Conservation (phyloP, 2,113 vertebrate genomes). For the Camelus bactrianus region DNA sequence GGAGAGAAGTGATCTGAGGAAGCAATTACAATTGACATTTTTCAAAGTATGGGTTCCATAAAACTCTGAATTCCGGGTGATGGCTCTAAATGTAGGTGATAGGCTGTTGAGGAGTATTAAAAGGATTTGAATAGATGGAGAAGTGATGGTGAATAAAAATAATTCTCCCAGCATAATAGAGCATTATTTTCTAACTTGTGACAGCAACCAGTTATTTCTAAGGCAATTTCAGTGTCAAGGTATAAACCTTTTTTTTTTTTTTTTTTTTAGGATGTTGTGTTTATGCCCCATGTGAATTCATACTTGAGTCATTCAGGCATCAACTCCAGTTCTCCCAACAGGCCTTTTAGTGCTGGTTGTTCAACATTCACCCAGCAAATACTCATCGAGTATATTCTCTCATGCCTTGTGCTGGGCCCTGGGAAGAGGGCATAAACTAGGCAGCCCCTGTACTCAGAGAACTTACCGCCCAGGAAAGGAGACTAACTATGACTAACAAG, state of each 20-base stretch:
- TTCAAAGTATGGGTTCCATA: neutral
- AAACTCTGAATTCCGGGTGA: slow-evolving; percentile 35
- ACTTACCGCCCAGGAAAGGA: neutral
- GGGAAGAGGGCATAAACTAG: neutral
- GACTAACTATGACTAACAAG: neutral
- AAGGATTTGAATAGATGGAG: neutral
- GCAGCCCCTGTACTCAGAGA: neutral
- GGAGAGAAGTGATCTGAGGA: slow-evolving; percentile 3
- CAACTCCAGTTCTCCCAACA: neutral
- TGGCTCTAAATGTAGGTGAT: neutral
- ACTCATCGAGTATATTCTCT: neutral
- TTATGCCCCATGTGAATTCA: neutral
- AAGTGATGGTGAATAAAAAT: slow-evolving; percentile 17
- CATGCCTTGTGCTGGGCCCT: neutral
- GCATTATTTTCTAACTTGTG: neutral
- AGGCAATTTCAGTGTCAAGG: neutral
- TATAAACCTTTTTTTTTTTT: neutral
- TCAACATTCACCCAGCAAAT: neutral
- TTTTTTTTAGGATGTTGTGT: neutral
- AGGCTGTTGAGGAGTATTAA: neutral
- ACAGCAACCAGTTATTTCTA: neutral
- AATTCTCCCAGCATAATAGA: neutral
- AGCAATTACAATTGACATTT: slow-evolving; percentile 51
- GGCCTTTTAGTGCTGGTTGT: neutral
- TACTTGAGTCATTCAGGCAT: neutral